A percentile compares a stretch with the other conserved stretches of the same genome.
Evolutionary conservation across 2,113 vertebrate species (phyloP).

Genomic region (Macrotus californicus): DNA sequence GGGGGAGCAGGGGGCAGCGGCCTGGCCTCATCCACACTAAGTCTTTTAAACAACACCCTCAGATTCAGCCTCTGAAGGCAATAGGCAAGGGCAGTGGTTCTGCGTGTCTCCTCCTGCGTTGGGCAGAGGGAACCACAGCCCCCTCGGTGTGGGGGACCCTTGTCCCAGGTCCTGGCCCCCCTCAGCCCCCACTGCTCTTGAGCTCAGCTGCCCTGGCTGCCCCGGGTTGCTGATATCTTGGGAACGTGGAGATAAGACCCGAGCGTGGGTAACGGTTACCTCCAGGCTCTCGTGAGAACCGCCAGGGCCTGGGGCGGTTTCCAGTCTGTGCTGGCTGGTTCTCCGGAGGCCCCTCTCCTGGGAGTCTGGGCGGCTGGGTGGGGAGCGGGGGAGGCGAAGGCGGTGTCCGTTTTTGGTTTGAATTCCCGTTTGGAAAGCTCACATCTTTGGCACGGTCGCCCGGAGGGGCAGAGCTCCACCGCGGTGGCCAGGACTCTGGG

Average conservation of each 20-base stretch:
- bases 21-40: rapidly evolving
- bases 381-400: no score
- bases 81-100: rapidly evolving
- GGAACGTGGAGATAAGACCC: neutral
- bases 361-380: neutral
- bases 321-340: rapidly evolving
- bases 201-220: neutral
- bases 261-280: neutral
- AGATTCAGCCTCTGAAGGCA: neutral
- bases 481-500: neutral
- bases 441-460: neutral
- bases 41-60: neutral
- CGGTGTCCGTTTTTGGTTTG: neutral
- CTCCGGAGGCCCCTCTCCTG: neutral
- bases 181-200: neutral
- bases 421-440: neutral
- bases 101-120: rapidly evolving
- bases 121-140: rapidly evolving
- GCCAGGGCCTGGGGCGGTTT: neutral
- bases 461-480: neutral
- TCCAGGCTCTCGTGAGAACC: neutral
- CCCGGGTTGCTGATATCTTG: neutral
- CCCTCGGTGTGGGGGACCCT: rapidly evolving
- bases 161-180: rapidly evolving
- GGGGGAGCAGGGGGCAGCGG: no score